Percentiles rank a stretch among this genome's conserved stretches.
These are phyloP conservation scores for Diloba caeruleocephala DNA, from an alignment of 2,888 invertebrate genomes.

Conservation along the genomic window DNA sequence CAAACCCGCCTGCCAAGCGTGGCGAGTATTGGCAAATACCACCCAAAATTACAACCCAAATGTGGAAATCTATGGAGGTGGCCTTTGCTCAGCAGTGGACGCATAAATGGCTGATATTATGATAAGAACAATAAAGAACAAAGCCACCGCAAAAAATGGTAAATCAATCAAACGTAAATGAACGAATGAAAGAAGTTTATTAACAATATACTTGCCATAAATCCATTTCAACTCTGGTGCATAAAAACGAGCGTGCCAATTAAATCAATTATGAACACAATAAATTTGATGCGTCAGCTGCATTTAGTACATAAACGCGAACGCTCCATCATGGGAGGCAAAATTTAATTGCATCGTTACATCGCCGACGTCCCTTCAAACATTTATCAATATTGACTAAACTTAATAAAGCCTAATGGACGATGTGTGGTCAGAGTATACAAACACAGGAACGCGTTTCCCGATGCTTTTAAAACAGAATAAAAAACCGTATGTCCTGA, in stretches of 20 bases:
- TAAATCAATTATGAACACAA: slow-evolving; percentile 64
- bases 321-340: slow-evolving; percentile 63
- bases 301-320: slow-evolving; percentile 53
- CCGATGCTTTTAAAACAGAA: slow-evolving; percentile 72
- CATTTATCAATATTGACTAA: slow-evolving; percentile 83
- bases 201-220: slow-evolving; percentile 21
- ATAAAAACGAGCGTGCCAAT: slow-evolving; percentile 52
- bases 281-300: slow-evolving; percentile 40
- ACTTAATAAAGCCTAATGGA: slow-evolving; percentile 85
- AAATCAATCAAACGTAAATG: slow-evolving; percentile 10
- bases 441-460: slow-evolving; percentile 65
- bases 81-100: too few species aligned
- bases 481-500: slow-evolving; percentile 74
- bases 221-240: slow-evolving; percentile 24
- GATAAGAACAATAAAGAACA: too few species aligned
- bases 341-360: slow-evolving; percentile 78
- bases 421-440: slow-evolving; percentile 62
- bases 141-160: too few species aligned
- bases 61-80: too few species aligned
- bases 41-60: too few species aligned
- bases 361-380: slow-evolving; percentile 67
- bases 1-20: too few species aligned
- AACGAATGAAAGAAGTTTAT: slow-evolving; percentile 12
- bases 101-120: too few species aligned
- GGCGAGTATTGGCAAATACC: too few species aligned